Base-by-base conservation (phyloP, 2,113 vertebrate species). In the Poecilia latipinna region DNA sequence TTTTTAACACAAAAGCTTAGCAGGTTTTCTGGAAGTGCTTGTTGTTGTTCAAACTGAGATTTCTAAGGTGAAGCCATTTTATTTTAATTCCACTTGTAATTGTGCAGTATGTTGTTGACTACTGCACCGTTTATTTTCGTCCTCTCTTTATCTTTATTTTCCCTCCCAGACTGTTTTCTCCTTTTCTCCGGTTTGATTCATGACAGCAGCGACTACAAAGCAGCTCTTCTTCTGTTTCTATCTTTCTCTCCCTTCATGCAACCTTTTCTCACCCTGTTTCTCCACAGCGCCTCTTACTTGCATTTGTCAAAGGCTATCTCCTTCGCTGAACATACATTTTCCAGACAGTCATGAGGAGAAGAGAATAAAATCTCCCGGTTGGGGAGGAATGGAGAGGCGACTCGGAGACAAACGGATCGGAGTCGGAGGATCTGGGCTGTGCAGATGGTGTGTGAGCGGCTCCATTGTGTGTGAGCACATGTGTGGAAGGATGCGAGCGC, bases 401-500 rank as follows among this genome's bases (percentile, higher is more conserved):
- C 42, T 64, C 15, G n/a, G 82, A 86, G 77, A 83, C 79, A 72
- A 92, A 87, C 63, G 66, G 76, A 68, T 78, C 81, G 62, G 57
- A 74, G 81, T 44, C 28, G 32, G 76, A 80, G 84, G 70, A 84
- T 87, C 87, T 76, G 78, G 85, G 82, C 78, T 64, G 84, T 86
- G 88, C 90, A 90, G 89, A 89, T 90, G 89, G 86, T 78, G 26
- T 63, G 57, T 2, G 70, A 74, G 68, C 68, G 77, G 57, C 69
- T 26, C 70, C 68, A 73, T 51, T 82, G 77, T 82, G 82, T 76
- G 79, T 28, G 22, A 35, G 54, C 62, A 54, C 54, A 72, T 35
- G 75, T 72, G 75, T 69, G 42, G 69, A 72, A 42, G 84, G 51
- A 57, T 64, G 70, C n/a, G 31, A 60, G 80, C 33, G 51, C 68